A percentile compares a stretch with the other conserved stretches of the same genome.
Evolutionary conservation across 1,140 invertebrate genomes (phyloP).

Genomic region (Drosophila repletoides): DNA sequence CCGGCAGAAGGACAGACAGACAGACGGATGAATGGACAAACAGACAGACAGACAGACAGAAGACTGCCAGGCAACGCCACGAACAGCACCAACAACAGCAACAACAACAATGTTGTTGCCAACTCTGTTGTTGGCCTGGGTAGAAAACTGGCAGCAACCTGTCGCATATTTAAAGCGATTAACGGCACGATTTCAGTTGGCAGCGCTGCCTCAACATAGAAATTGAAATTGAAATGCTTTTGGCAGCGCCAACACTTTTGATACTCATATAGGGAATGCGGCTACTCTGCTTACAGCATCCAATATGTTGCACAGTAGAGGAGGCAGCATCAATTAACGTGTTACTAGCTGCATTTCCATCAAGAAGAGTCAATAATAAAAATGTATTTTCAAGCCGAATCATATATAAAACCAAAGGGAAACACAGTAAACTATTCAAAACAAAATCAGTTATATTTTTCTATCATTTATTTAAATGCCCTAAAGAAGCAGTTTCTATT

Average conservation of each 20-base stretch:
- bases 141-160: slow-evolving; percentile 69
- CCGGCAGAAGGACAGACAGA: slow-evolving; percentile 2
- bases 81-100: slow-evolving; percentile 26
- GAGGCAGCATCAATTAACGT: neutral
- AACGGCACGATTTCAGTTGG: slow-evolving; percentile 71
- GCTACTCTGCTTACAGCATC: too few species aligned
- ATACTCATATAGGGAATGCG: neutral
- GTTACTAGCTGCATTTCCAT: too few species aligned
- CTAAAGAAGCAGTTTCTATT: too few species aligned
- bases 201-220: slow-evolving; percentile 47
- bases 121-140: slow-evolving; percentile 26
- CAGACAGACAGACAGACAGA: neutral
- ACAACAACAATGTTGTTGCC: slow-evolving; percentile 21
- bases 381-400: neutral
- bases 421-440: neutral
- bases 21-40: neutral
- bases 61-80: slow-evolving; percentile 31
- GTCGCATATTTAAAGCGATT: slow-evolving; percentile 79
- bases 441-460: too few species aligned
- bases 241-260: slow-evolving; percentile 67
- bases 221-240: slow-evolving; percentile 79
- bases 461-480: too few species aligned
- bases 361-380: too few species aligned
- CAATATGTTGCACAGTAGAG: neutral
- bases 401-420: neutral